Percentiles rank a stretch among this genome's conserved stretches.
Conservation (phyloP, 2,888 invertebrate species). For the Polietes domitor region DNA sequence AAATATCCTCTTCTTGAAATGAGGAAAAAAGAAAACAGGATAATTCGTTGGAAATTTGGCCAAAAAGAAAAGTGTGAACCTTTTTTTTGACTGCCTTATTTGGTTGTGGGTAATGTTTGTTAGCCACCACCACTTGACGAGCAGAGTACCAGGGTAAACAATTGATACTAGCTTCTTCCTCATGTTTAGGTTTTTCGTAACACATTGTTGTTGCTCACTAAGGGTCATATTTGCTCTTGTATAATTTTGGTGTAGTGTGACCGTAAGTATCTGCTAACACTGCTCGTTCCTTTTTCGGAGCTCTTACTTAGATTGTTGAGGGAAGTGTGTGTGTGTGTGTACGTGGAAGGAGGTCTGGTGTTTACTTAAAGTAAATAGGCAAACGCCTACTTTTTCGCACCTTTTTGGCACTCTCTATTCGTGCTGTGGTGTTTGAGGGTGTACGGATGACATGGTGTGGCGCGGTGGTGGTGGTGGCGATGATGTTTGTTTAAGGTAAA, state of each 20-base stretch:
- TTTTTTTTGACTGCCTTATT: conserved; percentile 12
- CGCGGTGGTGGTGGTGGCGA: background rate
- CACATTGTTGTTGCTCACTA: background rate
- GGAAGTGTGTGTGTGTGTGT: conserved; percentile 32
- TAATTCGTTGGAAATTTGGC: conserved; percentile 46
- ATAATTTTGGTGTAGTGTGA: conserved; percentile 5
- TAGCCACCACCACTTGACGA: conserved; percentile 44
- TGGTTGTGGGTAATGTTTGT: conserved; percentile 26
- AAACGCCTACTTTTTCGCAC: conserved; percentile 69
- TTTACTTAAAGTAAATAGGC: conserved; percentile 64
- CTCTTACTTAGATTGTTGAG: background rate
- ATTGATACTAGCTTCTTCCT: conserved; percentile 31
- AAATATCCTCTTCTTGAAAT: conserved; percentile 28
- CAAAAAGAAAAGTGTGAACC: conserved; percentile 10
- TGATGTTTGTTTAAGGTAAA: conserved; percentile 40
- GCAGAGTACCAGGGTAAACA: conserved; percentile 36
- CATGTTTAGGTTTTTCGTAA: conserved; percentile 30
- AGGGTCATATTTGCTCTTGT: conserved; percentile 36
- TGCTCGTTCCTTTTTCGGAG: background rate
- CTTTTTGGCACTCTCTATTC: conserved; percentile 46
- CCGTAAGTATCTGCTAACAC: conserved; percentile 13
- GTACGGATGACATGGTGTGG: conserved; percentile 9
- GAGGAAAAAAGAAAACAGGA: conserved; percentile 25
- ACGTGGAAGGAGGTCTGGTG: conserved; percentile 43
- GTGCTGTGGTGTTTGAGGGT: background rate